Percentiles rank a stretch among this genome's conserved stretches.
These are phyloP conservation scores for Epizoanthus stellaris DNA, from an alignment of 92 coral and sea anemone genomes.

Conservation along the genomic window DNA sequence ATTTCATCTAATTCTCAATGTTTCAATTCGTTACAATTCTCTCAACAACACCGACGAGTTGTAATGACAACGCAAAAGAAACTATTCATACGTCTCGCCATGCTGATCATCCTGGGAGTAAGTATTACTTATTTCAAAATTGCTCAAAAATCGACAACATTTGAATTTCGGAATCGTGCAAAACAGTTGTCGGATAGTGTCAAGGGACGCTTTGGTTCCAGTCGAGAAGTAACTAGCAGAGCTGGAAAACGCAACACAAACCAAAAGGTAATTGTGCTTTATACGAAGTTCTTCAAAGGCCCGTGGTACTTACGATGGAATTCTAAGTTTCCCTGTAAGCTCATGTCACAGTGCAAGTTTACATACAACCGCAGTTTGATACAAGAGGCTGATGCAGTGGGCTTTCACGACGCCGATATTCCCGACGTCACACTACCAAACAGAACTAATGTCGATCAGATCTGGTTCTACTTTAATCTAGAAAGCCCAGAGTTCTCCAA, in stretches of 20 bases:
- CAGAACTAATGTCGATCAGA: conserved; percentile 42
- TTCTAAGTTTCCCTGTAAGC: conserved; percentile 35
- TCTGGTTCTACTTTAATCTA: conserved; percentile 65
- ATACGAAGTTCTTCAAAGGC: conserved; percentile 56
- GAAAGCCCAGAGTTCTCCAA: conserved; percentile 62
- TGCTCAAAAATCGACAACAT: no score
- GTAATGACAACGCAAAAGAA: no score
- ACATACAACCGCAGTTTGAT: conserved; percentile 49
- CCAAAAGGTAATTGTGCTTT: conserved; percentile 41
- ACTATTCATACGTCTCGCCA: no score
- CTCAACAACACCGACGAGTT: no score
- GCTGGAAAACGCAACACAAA: background rate
- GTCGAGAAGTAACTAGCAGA: background rate
- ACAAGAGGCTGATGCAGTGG: conserved; percentile 53
- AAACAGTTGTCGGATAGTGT: conserved; percentile 23
- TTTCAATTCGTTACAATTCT: no score
- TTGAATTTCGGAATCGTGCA: background rate
- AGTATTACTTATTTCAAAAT: no score
- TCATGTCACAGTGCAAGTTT: conserved; percentile 43
- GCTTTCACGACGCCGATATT: conserved; percentile 67
- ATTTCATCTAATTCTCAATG: no score
- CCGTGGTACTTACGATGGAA: conserved; percentile 69
- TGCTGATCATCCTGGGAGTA: no score
- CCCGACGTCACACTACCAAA: conserved; percentile 47
- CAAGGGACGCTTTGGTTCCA: background rate